A percentile compares a stretch with the other conserved stretches of the same genome.
phyloP scores from a whole-genome alignment of 2,888 invertebrate species.

The Calameuta idolon region DNA sequence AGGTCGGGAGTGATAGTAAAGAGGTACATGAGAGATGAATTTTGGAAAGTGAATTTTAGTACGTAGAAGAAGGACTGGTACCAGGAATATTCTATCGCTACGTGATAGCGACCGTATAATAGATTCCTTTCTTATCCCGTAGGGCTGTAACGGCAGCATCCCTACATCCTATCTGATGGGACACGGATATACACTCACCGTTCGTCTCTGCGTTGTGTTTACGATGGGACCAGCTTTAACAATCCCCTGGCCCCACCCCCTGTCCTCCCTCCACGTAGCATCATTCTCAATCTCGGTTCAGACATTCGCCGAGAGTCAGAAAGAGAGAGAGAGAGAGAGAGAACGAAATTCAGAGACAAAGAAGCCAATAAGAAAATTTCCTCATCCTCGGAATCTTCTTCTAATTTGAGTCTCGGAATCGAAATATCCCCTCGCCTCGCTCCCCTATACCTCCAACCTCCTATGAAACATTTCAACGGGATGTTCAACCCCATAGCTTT shows the following conservation, averaged over 20 bases:
- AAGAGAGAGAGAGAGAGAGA: background rate
- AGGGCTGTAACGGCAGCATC: slow-evolving; percentile 22
- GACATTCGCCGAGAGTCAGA: background rate
- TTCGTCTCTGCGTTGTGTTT: slow-evolving; percentile 13
- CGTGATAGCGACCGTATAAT: slow-evolving; percentile 34
- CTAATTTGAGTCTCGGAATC: background rate
- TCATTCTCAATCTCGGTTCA: too few relatives aligned
- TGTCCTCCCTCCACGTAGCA: too few relatives aligned
- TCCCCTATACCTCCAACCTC: background rate
- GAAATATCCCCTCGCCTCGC: background rate
- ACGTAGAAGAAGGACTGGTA: slow-evolving; percentile 27
- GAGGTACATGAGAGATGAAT: slow-evolving; percentile 26
- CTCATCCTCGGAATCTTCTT: background rate
- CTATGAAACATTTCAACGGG: background rate
- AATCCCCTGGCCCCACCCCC: too few relatives aligned
- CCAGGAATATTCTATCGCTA: slow-evolving; percentile 37
- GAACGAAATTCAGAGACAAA: background rate
- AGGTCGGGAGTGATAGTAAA: background rate
- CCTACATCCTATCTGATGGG: slow-evolving; percentile 17
- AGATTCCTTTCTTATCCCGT: slow-evolving; percentile 41
- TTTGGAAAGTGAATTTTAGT: slow-evolving; percentile 46
- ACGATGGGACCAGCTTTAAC: slow-evolving; percentile 12
- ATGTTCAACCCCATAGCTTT: background rate
- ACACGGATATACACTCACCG: slow-evolving; percentile 21
- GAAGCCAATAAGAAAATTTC: background rate